Base-by-base conservation (phyloP, 2,113 vertebrate genomes). In the Catharus fuscescens region DNA sequence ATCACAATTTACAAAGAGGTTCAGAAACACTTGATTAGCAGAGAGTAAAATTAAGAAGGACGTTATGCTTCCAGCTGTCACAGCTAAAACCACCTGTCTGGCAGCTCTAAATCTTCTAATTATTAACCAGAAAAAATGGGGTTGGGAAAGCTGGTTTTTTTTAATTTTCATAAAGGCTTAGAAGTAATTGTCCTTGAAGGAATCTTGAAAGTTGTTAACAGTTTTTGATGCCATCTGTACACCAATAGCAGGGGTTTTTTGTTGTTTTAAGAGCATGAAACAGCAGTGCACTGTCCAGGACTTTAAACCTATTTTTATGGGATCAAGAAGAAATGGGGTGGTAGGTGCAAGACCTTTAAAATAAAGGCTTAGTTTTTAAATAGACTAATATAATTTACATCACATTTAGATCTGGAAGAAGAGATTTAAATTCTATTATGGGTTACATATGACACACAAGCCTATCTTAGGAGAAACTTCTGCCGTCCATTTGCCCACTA, bases 181-280 rank as follows among this genome's bases (percentile, higher is more conserved):
- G 60, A 84, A 92, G 60, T 48, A 91, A 74, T 78, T 92, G 56
- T 81, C 88, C 86, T 96, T 93, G 88, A 95, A 88, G 42, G 67
- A 80, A 53, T 92, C 72, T 71, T 77, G 32, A 83, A 93, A 88
- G 64, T 26, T 70, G 12, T 61, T 65, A 80, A 42, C 34, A 78
- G 45, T 83, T 73, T 90, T 86, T 54, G 42, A 44, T 40, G 42
- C 92, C 76, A 90, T 78, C 88, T 95, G 76, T 70, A 93, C 29
- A 53, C 44, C 50, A 80, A 32, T 32, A 62, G 7, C 17, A 47
- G 23, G 4, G 38, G 44, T 44, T 2, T 40, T 72, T 61, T 25
- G 13, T 60, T 64, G 25, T 70, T 91, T 66, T 18, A 59, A 60
- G 47, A 66, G 14, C 72, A 59, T 40, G 13, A 62, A 89, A 62